Conservation (phyloP, 92 coral and sea anemone genomes). For the Phenganax marumi region DNA sequence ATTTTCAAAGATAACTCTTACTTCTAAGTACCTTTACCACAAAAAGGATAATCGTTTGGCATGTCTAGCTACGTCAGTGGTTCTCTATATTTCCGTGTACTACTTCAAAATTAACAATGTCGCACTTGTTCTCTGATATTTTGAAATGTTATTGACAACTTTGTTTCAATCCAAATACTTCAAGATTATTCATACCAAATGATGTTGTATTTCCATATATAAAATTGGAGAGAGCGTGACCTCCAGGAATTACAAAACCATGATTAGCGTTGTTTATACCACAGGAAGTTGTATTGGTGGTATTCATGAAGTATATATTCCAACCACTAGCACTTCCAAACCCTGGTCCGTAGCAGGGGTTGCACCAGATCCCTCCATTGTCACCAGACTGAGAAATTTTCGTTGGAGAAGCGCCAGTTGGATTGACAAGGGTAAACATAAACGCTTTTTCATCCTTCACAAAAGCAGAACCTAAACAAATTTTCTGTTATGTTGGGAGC, state of each 20-base stretch:
- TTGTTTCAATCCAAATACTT: not conserved
- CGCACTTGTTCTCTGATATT: too few species aligned
- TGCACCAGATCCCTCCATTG: slow-evolving; percentile 14
- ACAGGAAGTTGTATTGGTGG: not conserved
- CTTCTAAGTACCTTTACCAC: too few species aligned
- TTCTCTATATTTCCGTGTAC: too few species aligned
- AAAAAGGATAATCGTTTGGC: too few species aligned
- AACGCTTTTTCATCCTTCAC: slow-evolving; percentile 19
- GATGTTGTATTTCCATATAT: not conserved
- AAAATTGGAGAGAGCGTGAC: not conserved
- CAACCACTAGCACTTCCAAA: not conserved
- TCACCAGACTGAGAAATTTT: not conserved
- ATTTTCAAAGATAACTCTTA: too few species aligned
- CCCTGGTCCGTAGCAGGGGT: not conserved
- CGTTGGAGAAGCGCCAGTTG: slow-evolving; percentile 13
- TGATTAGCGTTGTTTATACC: not conserved
- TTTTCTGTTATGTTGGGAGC: not conserved
- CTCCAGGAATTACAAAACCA: not conserved
- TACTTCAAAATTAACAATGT: too few species aligned
- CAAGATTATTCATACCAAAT: not conserved
- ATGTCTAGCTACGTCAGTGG: too few species aligned
- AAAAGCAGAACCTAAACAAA: slow-evolving; percentile 1
- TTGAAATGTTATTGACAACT: not conserved
- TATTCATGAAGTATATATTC: not conserved
- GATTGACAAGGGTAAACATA: slow-evolving; percentile 4